Conservation (phyloP, 2,888 invertebrate genomes). For the Palloptera scutellata region DNA sequence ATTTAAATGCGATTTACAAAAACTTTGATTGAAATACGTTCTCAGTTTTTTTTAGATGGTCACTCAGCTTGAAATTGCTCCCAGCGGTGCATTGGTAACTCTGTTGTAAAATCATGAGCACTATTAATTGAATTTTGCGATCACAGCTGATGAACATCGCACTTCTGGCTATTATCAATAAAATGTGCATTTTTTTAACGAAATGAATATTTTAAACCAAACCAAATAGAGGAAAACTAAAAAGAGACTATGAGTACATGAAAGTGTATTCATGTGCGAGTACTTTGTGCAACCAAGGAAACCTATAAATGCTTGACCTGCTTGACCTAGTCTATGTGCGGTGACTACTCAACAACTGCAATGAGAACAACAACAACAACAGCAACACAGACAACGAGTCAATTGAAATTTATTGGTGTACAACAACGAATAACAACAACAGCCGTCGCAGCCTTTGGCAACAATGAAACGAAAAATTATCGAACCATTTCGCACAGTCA, state of each 20-base stretch:
- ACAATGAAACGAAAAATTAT: constrained; percentile 55
- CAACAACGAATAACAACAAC: constrained; percentile 40
- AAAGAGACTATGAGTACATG: not conserved
- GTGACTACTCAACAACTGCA: not conserved
- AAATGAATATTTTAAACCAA: not conserved
- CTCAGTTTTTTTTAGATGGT: not conserved
- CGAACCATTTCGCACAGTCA: constrained; percentile 52
- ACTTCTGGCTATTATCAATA: constrained; percentile 41
- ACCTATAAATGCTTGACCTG: constrained; percentile 27
- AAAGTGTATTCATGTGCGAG: not conserved
- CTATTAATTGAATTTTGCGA: constrained; percentile 41
- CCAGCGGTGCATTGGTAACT: no score
- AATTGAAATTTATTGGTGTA: constrained; percentile 32
- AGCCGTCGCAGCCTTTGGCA: constrained; percentile 33
- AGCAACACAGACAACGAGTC: constrained; percentile 25
- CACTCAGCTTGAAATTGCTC: not conserved
- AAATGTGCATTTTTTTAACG: constrained; percentile 3
- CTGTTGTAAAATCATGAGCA: constrained; percentile 24
- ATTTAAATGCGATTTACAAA: no score
- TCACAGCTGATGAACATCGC: constrained; percentile 42
- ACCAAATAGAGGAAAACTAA: not conserved
- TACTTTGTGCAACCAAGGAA: constrained; percentile 6
- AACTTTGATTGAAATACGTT: no score
- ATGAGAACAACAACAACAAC: constrained; percentile 22
- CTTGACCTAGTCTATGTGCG: constrained; percentile 23